A percentile compares a stretch with the other conserved stretches of the same genome.
Conservation (phyloP, 2,797 vertebrate genomes). For the Mycteria americana region DNA sequence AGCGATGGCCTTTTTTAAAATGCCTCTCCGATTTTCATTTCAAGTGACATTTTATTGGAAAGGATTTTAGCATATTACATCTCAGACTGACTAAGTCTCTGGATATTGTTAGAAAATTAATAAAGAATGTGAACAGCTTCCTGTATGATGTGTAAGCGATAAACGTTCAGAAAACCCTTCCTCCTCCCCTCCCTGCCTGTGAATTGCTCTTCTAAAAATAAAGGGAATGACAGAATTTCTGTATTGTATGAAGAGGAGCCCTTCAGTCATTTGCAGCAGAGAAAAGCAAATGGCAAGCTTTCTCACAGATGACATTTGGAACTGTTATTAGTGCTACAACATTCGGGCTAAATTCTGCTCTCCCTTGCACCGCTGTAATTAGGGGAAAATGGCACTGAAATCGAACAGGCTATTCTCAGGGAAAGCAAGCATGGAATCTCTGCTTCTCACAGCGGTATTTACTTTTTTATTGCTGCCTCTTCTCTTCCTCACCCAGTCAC, state of each 20-base stretch:
- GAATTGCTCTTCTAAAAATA: conserved; percentile 56
- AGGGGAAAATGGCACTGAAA: not conserved
- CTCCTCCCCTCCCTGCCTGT: conserved; percentile 28
- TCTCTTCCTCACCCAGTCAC: not conserved
- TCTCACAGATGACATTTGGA: not conserved
- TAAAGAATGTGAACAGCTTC: conserved; percentile 27
- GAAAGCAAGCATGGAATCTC: accelerated
- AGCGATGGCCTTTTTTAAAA: not conserved
- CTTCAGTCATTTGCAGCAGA: not conserved
- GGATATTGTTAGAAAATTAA: conserved; percentile 48
- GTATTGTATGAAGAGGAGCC: conserved; percentile 16
- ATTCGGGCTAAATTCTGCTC: not conserved
- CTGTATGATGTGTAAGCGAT: conserved; percentile 5
- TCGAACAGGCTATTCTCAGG: not conserved
- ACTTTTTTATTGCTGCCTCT: not conserved
- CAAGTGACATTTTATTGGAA: conserved; percentile 13
- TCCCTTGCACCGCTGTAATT: not conserved
- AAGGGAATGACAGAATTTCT: conserved; percentile 43
- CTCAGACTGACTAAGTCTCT: conserved; percentile 28
- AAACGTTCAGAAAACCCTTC: conserved; percentile 15
- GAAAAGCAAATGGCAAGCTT: not conserved
- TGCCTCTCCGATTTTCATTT: not conserved
- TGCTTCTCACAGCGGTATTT: not conserved
- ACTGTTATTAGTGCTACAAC: not conserved
- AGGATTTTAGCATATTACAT: not conserved